These are phyloP conservation scores for Micrasema minimum DNA, from an alignment of 1,140 invertebrate genomes.

Conservation along the genomic window DNA sequence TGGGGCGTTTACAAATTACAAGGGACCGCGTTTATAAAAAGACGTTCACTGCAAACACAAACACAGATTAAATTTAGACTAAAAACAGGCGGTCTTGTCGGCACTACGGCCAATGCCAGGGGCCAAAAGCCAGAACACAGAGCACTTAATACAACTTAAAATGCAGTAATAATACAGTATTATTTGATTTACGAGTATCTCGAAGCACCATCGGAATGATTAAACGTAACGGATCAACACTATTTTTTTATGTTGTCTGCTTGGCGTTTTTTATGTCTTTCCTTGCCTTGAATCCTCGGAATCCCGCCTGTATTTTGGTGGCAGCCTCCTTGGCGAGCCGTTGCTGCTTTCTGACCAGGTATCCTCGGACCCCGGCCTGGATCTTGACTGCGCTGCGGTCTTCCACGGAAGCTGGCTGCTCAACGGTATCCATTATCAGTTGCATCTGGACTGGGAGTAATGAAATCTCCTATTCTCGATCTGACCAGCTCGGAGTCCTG, in stretches of 20 bases:
- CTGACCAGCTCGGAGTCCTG: neutral
- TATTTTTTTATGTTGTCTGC: constrained; percentile 26
- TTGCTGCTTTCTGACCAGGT: constrained; percentile 73
- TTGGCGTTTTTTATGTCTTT: constrained; percentile 60
- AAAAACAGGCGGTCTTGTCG: constrained; percentile 11
- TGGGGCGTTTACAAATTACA: too few relatives aligned
- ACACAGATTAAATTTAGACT: constrained; percentile 28
- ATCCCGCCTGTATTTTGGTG: constrained; percentile 71
- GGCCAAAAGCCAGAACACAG: constrained; percentile 6
- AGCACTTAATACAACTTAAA: constrained; percentile 18
- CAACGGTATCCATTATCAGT: constrained; percentile 33
- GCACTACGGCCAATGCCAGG: neutral
- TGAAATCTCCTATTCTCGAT: neutral
- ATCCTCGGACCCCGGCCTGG: constrained; percentile 79
- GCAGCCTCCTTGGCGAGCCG: constrained; percentile 68
- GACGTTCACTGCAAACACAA: too few relatives aligned
- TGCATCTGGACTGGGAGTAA: constrained; percentile 1
- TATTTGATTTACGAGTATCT: constrained; percentile 26
- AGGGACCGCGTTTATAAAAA: too few relatives aligned
- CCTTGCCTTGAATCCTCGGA: constrained; percentile 69
- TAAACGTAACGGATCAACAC: constrained; percentile 1
- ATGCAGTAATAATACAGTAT: constrained; percentile 33
- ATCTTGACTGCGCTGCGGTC: constrained; percentile 79
- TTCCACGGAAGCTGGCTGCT: constrained; percentile 57
- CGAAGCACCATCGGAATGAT: constrained; percentile 40